phyloP scores from a whole-genome alignment of 2,888 invertebrate genomes.

The Eulithis prunata region DNA sequence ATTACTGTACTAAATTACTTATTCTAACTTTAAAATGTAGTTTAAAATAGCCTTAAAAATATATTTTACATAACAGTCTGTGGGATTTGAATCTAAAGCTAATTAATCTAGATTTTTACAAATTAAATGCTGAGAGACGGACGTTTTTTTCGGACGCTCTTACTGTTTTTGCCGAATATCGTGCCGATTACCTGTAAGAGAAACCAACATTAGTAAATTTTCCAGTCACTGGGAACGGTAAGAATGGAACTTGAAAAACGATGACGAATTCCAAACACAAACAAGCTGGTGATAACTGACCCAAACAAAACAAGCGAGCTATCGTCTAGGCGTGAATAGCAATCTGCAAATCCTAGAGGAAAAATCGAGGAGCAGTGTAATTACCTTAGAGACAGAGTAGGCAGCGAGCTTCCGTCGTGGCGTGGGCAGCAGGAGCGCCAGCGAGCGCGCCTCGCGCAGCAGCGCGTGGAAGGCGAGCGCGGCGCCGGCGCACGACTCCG shows the following conservation, averaged over 20 bases:
- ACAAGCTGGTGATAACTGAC: too few relatives aligned
- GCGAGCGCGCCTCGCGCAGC: slow-evolving; percentile 88
- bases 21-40: slow-evolving; percentile 4
- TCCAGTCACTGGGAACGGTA: too few relatives aligned
- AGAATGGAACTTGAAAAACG: too few relatives aligned
- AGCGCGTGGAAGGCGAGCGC: slow-evolving; percentile 91
- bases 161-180: slow-evolving; percentile 91
- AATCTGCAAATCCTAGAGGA: too few relatives aligned
- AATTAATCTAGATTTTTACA: slow-evolving; percentile 46
- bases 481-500: slow-evolving; percentile 92
- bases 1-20: slow-evolving; percentile 33
- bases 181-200: slow-evolving; percentile 86
- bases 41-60: slow-evolving; percentile 32
- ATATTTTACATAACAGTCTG: slow-evolving; percentile 70
- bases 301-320: too few relatives aligned
- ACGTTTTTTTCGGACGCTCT: slow-evolving; percentile 90
- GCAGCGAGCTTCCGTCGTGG: slow-evolving; percentile 90
- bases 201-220: neutral
- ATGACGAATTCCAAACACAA: too few relatives aligned
- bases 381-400: slow-evolving; percentile 90
- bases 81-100: slow-evolving; percentile 54
- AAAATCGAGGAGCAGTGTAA: too few relatives aligned
- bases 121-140: slow-evolving; percentile 90
- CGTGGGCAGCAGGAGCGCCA: slow-evolving; percentile 87
- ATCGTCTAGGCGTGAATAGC: neutral